These are phyloP conservation scores for Rhynchonycteris naso DNA, from an alignment of 2,797 vertebrate species.

Conservation along the genomic window DNA sequence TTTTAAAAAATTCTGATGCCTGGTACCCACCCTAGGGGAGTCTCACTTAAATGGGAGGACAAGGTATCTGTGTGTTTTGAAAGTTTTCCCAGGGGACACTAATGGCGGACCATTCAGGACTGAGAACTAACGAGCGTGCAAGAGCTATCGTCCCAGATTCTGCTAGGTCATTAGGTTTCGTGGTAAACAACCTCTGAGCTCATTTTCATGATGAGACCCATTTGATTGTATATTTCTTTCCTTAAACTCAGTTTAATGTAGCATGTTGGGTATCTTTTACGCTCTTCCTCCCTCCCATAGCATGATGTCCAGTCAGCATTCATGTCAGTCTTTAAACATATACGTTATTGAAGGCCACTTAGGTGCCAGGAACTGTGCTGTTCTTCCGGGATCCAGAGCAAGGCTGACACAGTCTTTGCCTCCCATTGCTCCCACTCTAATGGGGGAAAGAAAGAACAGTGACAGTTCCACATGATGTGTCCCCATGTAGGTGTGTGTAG, in stretches of 20 bases:
- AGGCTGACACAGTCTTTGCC: neutral
- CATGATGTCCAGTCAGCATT: neutral
- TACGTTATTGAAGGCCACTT: fast-evolving
- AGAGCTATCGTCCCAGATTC: neutral
- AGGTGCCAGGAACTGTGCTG: no score
- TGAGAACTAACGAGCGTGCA: no score
- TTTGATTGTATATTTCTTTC: neutral
- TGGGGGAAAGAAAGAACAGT: neutral
- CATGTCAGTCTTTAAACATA: neutral
- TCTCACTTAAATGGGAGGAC: neutral
- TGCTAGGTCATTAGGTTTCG: neutral
- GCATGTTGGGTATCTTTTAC: neutral
- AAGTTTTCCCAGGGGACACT: neutral
- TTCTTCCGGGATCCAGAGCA: neutral
- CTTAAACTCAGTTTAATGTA: neutral
- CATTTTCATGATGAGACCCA: neutral
- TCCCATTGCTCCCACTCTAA: no score
- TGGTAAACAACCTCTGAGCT: neutral
- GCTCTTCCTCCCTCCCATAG: neutral
- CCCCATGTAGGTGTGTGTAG: no score
- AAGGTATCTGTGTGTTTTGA: neutral
- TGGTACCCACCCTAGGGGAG: neutral
- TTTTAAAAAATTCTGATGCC: constrained; percentile 2
- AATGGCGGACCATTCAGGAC: neutral
- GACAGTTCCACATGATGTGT: neutral